A percentile compares a stretch with the other conserved stretches of the same genome.
phyloP scores from a whole-genome alignment of 2,888 invertebrate species.

The Thysanoteuthis rhombus region DNA sequence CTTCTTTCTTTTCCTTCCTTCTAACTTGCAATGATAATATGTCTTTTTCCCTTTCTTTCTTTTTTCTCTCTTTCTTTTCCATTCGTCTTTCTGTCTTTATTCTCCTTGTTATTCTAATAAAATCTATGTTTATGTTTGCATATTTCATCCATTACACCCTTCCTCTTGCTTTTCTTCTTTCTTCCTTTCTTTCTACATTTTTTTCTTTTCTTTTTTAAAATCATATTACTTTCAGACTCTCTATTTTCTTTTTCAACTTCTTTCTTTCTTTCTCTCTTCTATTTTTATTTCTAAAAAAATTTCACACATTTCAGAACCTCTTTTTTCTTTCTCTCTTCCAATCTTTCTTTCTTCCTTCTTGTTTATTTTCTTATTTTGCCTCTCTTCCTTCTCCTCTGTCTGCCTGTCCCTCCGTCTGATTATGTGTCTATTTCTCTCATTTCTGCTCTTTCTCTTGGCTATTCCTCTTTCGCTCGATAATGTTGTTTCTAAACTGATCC shows the following conservation, averaged over 20 bases:
- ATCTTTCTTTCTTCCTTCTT: too few relatives aligned
- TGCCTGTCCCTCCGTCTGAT: background rate
- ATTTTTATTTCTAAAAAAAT: background rate
- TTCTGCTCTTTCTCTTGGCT: background rate
- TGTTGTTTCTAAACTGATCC: too few relatives aligned
- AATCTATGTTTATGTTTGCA: too few relatives aligned
- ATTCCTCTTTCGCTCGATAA: too few relatives aligned
- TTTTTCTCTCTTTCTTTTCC: background rate
- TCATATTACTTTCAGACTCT: too few relatives aligned
- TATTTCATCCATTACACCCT: background rate
- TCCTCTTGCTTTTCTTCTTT: background rate
- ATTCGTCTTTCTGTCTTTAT: background rate
- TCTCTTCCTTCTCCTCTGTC: background rate
- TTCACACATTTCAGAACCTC: background rate
- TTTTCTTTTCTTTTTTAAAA: too few relatives aligned
- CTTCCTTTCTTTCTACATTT: too few relatives aligned
- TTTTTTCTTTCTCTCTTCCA: constrained; percentile 13
- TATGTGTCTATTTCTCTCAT: background rate
- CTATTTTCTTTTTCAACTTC: too few relatives aligned
- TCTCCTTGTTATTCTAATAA: too few relatives aligned
- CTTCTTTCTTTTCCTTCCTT: background rate
- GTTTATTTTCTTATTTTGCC: background rate
- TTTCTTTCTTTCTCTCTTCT: too few relatives aligned
- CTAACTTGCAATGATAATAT: background rate
- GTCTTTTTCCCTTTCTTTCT: background rate